Conservation (phyloP, 1,140 invertebrate genomes). For the Hormaphis cornu region DNA sequence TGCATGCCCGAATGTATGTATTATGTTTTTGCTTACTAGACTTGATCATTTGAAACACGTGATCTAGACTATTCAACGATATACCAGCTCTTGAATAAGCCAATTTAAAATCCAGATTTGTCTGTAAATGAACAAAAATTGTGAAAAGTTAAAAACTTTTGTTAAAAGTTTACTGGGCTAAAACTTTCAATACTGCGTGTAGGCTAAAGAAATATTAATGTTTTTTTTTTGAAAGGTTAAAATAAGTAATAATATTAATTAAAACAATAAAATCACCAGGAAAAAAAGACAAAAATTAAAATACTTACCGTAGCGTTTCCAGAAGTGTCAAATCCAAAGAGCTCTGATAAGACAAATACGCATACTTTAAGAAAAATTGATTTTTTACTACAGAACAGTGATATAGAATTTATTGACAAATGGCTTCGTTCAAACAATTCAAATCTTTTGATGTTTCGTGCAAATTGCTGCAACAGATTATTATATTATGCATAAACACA, state of each 20-base stretch:
- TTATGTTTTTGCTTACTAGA: not conserved
- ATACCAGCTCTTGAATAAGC: slow-evolving; percentile 8
- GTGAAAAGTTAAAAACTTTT: not conserved
- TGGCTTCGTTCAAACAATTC: slow-evolving; percentile 1
- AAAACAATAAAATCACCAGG: too few relatives aligned
- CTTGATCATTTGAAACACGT: slow-evolving; percentile 5
- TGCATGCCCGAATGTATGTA: too few relatives aligned
- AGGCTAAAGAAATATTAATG: too few relatives aligned
- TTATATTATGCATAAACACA: too few relatives aligned
- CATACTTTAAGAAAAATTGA: not conserved
- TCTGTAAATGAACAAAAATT: not conserved
- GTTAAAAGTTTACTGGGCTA: too few relatives aligned
- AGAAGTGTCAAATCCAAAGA: slow-evolving; percentile 22
- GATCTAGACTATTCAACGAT: slow-evolving; percentile 16
- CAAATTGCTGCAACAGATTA: not conserved
- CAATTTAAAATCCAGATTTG: not conserved
- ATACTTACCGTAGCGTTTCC: slow-evolving; percentile 15
- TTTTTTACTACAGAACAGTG: slow-evolving; percentile 2
- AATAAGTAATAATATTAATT: too few relatives aligned
- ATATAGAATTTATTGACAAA: not conserved
- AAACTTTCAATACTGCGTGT: too few relatives aligned
- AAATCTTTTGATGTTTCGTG: not conserved
- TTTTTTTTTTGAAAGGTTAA: too few relatives aligned
- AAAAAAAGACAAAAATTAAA: too few relatives aligned
- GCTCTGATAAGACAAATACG: not conserved